Conservation (phyloP, 1,140 invertebrate genomes). For the Phocides pigmalion region DNA sequence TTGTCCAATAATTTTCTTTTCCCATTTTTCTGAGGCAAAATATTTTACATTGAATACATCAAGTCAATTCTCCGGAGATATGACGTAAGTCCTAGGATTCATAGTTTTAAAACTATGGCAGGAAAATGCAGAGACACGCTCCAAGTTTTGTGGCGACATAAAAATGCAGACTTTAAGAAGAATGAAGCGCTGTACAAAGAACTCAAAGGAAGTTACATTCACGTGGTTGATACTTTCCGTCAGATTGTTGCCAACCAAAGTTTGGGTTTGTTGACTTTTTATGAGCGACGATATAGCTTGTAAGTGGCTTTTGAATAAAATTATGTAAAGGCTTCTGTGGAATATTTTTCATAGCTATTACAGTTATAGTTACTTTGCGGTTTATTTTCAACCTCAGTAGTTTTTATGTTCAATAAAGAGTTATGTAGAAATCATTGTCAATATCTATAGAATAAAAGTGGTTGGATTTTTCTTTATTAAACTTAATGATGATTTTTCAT, state of each 20-base stretch:
- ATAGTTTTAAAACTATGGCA: slow-evolving; percentile 27
- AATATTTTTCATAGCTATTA: too few species aligned
- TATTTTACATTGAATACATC: neutral
- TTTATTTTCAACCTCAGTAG: too few species aligned
- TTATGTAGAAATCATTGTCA: too few species aligned
- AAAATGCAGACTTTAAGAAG: slow-evolving; percentile 33
- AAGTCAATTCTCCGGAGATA: slow-evolving; percentile 6
- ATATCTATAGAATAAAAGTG: too few species aligned
- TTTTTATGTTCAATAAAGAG: too few species aligned
- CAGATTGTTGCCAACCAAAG: slow-evolving; percentile 22
- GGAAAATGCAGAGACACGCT: slow-evolving; percentile 30
- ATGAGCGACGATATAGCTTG: too few species aligned
- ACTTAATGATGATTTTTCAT: too few species aligned
- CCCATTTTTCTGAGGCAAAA: neutral
- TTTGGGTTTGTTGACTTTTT: slow-evolving; percentile 18
- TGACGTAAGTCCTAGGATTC: slow-evolving; percentile 24
- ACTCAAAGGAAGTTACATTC: slow-evolving; percentile 19
- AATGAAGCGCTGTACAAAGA: slow-evolving; percentile 18
- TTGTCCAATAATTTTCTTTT: too few species aligned
- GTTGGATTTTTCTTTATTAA: too few species aligned
- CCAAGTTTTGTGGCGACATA: slow-evolving; percentile 33
- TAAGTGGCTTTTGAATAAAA: too few species aligned
- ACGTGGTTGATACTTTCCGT: slow-evolving; percentile 27
- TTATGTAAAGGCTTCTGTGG: too few species aligned
- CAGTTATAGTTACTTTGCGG: too few species aligned